These are phyloP conservation scores for Apis laboriosa DNA, from an alignment of 1,140 invertebrate genomes.

Conservation along the genomic window DNA sequence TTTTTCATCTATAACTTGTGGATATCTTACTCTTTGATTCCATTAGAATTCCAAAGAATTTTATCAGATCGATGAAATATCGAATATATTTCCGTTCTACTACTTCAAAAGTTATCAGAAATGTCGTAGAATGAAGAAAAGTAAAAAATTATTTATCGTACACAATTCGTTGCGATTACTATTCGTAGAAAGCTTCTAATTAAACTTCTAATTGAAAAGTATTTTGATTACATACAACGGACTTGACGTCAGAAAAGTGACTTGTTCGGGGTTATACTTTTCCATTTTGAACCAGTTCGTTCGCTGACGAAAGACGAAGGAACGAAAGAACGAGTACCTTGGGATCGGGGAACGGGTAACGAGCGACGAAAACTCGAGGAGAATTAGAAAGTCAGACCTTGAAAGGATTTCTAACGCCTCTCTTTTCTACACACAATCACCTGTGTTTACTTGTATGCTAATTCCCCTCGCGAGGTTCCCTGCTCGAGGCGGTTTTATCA, in stretches of 20 bases:
- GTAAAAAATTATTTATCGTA: not conserved
- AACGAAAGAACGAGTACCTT: not conserved
- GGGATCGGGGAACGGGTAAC: conserved; percentile 22
- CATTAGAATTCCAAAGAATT: no score
- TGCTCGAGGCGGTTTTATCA: not conserved
- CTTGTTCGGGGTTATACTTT: conserved; percentile 5
- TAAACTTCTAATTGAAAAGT: not conserved
- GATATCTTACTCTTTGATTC: no score
- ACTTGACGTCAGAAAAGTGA: not conserved
- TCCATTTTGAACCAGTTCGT: conserved; percentile 24
- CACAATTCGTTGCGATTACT: not conserved
- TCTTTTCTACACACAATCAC: conserved; percentile 19
- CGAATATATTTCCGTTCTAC: no score
- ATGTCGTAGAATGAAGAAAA: not conserved
- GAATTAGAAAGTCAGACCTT: conserved; percentile 49
- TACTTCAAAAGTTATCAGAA: no score
- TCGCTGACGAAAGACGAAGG: not conserved
- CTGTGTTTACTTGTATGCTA: conserved; percentile 40
- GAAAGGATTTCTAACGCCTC: conserved; percentile 48
- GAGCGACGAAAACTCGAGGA: conserved; percentile 48
- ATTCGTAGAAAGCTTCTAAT: not conserved
- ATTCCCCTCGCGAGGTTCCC: conserved; percentile 3
- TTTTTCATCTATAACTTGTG: not conserved
- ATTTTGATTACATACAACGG: not conserved
- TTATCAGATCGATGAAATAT: no score